Conservation (phyloP, 2,888 invertebrate species). For the Phengaris arion region DNA sequence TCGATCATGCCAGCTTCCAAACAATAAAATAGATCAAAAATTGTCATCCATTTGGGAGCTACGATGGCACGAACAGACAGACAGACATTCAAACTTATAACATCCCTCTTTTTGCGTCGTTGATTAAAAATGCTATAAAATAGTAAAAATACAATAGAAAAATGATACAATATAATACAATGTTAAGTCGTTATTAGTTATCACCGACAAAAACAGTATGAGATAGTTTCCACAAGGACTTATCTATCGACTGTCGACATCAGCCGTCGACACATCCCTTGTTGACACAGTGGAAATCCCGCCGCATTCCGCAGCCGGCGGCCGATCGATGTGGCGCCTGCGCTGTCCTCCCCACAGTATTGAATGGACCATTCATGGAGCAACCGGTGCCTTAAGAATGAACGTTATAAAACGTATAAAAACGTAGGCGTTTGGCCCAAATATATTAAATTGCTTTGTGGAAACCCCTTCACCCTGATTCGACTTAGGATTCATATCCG, state of each 20-base stretch:
- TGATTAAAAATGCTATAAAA: too few species aligned
- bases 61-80: too few species aligned
- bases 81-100: too few species aligned
- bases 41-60: too few species aligned
- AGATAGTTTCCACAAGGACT: too few species aligned
- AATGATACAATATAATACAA: too few species aligned
- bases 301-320: slow-evolving; percentile 37
- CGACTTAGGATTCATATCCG: slow-evolving; percentile 26
- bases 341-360: slow-evolving; percentile 54
- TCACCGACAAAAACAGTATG: too few species aligned
- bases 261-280: neutral
- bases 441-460: slow-evolving; percentile 34
- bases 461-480: slow-evolving; percentile 31
- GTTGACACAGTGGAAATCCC: slow-evolving; percentile 35
- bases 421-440: slow-evolving; percentile 39
- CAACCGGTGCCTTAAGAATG: slow-evolving; percentile 69
- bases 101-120: too few species aligned
- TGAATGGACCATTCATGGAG: slow-evolving; percentile 70
- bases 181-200: too few species aligned
- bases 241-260: slow-evolving; percentile 23
- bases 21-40: too few species aligned
- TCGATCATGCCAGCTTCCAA: too few species aligned
- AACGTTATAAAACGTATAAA: slow-evolving; percentile 42
- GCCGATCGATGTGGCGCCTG: slow-evolving; percentile 62
- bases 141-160: too few species aligned